Percentiles rank a stretch among this genome's conserved stretches.
Evolutionary conservation across 2,888 invertebrate genomes (phyloP).

Genomic region (Hemithea aestivaria): DNA sequence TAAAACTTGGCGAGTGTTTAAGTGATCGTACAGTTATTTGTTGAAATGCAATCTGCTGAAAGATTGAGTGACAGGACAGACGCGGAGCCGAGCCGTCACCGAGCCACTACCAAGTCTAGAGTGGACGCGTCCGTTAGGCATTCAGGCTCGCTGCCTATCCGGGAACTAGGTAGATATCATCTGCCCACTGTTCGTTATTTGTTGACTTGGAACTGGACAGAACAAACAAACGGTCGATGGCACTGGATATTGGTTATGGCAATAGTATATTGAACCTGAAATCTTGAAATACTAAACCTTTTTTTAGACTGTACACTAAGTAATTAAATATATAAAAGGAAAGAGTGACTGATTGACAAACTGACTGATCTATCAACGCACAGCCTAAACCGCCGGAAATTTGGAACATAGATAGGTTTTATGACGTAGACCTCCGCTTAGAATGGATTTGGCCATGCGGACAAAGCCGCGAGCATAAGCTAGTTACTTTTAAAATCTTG

Average conservation of each 20-base stretch:
- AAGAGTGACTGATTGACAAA: no score
- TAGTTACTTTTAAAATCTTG: no score
- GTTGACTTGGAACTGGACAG: constrained; percentile 42
- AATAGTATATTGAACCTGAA: neutral
- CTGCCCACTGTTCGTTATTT: constrained; percentile 49
- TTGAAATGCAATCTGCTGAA: constrained; percentile 50
- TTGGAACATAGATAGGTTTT: no score
- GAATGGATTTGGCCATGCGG: no score
- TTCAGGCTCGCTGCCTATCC: constrained; percentile 60
- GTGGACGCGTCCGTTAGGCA: constrained; percentile 66
- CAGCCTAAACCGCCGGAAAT: no score
- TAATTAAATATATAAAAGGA: no score
- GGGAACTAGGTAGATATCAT: constrained; percentile 69
- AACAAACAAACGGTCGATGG: constrained; percentile 19
- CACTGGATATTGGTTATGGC: constrained; percentile 11
- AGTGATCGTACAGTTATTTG: constrained; percentile 53
- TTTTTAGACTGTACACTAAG: no score
- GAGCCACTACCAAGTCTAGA: constrained; percentile 40
- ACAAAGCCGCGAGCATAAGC: no score
- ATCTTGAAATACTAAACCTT: no score
- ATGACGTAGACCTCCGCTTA: no score
- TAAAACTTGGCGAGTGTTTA: constrained; percentile 51
- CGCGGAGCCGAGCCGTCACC: constrained; percentile 44
- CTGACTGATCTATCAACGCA: no score
- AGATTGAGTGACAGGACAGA: constrained; percentile 64